Evolutionary conservation across 2,113 vertebrate genomes (phyloP).

Genomic region (Talpa occidentalis): DNA sequence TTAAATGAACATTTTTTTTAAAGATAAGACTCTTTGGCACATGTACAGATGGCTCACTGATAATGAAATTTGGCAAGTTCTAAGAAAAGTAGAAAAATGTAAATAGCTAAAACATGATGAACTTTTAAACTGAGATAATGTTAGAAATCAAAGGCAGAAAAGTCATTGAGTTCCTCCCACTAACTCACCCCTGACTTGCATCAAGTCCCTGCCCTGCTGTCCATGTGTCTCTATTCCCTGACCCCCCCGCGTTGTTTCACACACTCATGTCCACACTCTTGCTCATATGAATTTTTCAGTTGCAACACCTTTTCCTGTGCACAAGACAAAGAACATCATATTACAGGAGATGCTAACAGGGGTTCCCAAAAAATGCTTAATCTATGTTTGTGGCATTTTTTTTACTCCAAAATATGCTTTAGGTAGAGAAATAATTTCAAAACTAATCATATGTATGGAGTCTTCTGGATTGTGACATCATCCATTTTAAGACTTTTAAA

Average conservation of each 20-base stretch:
- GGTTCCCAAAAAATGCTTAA: background rate
- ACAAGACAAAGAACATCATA: background rate
- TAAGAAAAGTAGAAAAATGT: constrained; percentile 34
- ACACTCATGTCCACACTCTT: background rate
- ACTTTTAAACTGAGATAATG: background rate
- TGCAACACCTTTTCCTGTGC: background rate
- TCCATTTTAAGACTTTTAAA: background rate
- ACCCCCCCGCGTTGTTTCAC: background rate
- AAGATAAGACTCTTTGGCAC: background rate
- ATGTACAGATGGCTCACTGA: background rate
- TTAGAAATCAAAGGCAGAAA: background rate
- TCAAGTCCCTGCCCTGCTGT: too few relatives aligned
- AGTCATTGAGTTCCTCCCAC: background rate
- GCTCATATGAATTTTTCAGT: background rate
- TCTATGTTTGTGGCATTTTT: background rate
- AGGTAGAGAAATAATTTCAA: constrained; percentile 28
- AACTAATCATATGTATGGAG: background rate
- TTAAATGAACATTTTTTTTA: background rate
- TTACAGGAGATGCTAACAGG: background rate
- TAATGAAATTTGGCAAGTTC: constrained; percentile 33
- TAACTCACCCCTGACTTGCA: background rate
- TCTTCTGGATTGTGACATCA: background rate
- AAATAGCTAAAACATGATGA: background rate
- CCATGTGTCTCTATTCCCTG: background rate
- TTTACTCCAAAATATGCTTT: constrained; percentile 45